A percentile compares a stretch with the other conserved stretches of the same genome.
These are phyloP conservation scores for Azemiops feae DNA, from an alignment of 2,113 vertebrate species.

Conservation along the genomic window DNA sequence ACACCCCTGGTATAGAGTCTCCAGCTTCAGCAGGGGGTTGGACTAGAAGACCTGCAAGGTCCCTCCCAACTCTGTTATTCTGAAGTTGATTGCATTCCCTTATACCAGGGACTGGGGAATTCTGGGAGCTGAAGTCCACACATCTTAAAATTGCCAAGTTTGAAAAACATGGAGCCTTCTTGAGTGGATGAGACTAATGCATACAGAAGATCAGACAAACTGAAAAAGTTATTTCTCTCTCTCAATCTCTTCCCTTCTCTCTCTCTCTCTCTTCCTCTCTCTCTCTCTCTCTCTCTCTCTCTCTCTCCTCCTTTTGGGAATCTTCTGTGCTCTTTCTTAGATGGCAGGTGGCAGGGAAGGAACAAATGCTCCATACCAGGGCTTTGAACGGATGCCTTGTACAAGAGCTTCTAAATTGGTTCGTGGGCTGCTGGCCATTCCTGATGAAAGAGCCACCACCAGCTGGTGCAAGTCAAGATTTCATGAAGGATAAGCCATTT, in stretches of 20 bases:
- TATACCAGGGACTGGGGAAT: neutral
- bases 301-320: neutral
- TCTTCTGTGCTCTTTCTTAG: neutral
- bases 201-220: neutral
- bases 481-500: neutral
- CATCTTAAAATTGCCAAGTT: neutral
- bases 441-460: neutral
- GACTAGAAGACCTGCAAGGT: too few species aligned
- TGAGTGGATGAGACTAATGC: neutral
- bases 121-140: neutral
- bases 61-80: too few species aligned
- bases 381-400: neutral
- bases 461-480: neutral
- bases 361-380: neutral
- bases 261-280: neutral
- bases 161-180: neutral
- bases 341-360: neutral
- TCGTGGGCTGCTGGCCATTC: neutral
- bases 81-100: neutral
- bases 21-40: too few species aligned
- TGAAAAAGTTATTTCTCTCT: neutral
- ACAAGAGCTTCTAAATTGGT: neutral
- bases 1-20: too few species aligned
- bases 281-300: neutral
- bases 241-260: neutral